Percentiles rank a stretch among this genome's conserved stretches.
phyloP scores from a whole-genome alignment of 2,888 invertebrate species.

The Apeira syringaria region DNA sequence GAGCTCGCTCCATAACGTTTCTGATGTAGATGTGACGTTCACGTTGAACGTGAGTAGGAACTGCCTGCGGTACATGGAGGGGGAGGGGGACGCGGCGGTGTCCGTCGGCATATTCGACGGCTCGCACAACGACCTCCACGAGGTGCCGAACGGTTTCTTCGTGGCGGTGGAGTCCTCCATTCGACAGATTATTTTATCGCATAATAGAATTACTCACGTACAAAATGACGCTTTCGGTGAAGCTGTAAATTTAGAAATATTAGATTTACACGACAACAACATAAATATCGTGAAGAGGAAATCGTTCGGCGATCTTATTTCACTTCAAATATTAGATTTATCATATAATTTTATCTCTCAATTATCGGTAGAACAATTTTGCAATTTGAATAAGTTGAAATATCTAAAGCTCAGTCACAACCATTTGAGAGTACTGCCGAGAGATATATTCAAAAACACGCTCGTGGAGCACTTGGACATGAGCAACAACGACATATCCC shows the following conservation, averaged over 20 bases:
- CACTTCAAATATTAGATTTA: conserved; percentile 90
- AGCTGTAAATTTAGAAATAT: conserved; percentile 87
- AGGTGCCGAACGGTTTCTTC: conserved; percentile 86
- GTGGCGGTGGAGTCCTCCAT: conserved; percentile 85
- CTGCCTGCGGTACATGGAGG: conserved; percentile 76
- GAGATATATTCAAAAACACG: conserved; percentile 91
- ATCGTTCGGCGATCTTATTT: conserved; percentile 89
- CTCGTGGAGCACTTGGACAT: conserved; percentile 91
- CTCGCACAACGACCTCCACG: conserved; percentile 86
- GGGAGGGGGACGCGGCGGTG: conserved; percentile 75
- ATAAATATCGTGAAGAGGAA: conserved; percentile 88
- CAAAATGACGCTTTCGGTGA: conserved; percentile 90
- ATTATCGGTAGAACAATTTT: conserved; percentile 91
- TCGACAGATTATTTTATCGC: conserved; percentile 87
- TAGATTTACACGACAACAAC: conserved; percentile 89
- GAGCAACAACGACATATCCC: conserved; percentile 89
- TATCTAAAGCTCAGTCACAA: conserved; percentile 90
- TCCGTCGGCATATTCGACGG: conserved; percentile 88
- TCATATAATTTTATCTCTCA: conserved; percentile 90
- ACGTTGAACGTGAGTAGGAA: conserved; percentile 91
- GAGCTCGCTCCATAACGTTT: conserved; percentile 87
- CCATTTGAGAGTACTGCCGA: conserved; percentile 88
- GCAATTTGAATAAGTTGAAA: conserved; percentile 88
- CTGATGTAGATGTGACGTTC: conserved; percentile 86
- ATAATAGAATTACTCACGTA: conserved; percentile 88